Evolutionary conservation across 2,888 invertebrate genomes (phyloP).

Genomic region (Euproctis similis): DNA sequence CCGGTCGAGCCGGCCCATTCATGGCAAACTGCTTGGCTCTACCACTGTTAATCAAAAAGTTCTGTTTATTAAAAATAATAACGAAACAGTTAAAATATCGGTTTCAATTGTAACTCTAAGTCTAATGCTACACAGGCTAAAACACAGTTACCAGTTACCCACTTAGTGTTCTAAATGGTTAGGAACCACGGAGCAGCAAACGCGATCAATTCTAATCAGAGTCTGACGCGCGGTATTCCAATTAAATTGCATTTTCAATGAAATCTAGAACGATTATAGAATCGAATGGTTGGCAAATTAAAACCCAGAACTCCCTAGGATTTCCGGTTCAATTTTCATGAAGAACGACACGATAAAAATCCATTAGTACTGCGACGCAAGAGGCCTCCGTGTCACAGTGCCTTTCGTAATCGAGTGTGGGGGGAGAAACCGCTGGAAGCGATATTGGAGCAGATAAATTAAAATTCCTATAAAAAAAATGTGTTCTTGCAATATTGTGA

Average conservation of each 20-base stretch:
- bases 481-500: conserved; percentile 6
- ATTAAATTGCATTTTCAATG: conserved; percentile 69
- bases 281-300: conserved; percentile 65
- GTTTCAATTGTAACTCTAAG: too few relatives aligned
- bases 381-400: conserved; percentile 45
- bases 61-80: too few relatives aligned
- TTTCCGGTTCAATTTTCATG: conserved; percentile 65
- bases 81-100: too few relatives aligned
- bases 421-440: conserved; percentile 31
- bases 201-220: conserved; percentile 50
- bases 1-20: too few relatives aligned
- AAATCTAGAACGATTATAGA: conserved; percentile 68
- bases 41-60: too few relatives aligned
- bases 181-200: conserved; percentile 40
- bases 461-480: conserved; percentile 11
- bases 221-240: conserved; percentile 51
- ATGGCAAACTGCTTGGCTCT: too few relatives aligned
- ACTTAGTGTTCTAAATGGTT: too few relatives aligned
- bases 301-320: conserved; percentile 56
- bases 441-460: conserved; percentile 7
- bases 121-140: too few relatives aligned
- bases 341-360: conserved; percentile 63
- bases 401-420: conserved; percentile 26
- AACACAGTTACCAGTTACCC: too few relatives aligned
- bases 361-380: conserved; percentile 51